Conservation (phyloP, 1,140 invertebrate genomes). For the Leptinotarsa undecemlineata region DNA sequence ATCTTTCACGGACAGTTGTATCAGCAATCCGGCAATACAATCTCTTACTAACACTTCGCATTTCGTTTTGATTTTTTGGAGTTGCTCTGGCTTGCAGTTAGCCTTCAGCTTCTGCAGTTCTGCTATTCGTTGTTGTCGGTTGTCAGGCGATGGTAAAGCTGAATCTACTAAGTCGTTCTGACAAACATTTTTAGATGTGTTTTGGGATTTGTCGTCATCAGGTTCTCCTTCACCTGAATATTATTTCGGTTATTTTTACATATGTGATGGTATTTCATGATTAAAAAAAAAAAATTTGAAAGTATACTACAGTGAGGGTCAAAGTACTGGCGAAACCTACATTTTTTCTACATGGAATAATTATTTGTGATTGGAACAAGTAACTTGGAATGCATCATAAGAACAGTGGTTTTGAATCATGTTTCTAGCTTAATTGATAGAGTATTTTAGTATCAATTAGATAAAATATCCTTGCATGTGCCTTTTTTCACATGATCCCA, state of each 20-base stretch:
- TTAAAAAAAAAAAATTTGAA: too few relatives aligned
- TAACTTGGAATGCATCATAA: background rate
- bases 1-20: constrained; percentile 78
- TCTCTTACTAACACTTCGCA: constrained; percentile 66
- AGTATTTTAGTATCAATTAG: too few relatives aligned
- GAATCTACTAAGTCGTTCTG: constrained; percentile 72
- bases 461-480: too few relatives aligned
- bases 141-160: constrained; percentile 65
- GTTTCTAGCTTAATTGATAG: too few relatives aligned
- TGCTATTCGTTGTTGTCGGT: constrained; percentile 66
- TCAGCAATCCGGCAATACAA: constrained; percentile 77
- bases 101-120: constrained; percentile 75
- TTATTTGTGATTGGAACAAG: too few relatives aligned
- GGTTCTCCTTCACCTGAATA: constrained; percentile 43
- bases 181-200: constrained; percentile 56
- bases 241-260: background rate
- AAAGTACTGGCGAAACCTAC: background rate
- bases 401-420: background rate
- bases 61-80: constrained; percentile 70
- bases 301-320: background rate
- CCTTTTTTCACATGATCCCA: too few relatives aligned
- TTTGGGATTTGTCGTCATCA: constrained; percentile 50
- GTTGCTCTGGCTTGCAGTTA: constrained; percentile 79
- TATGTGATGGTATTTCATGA: background rate
- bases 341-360: background rate